Evolutionary conservation across 2,113 vertebrate genomes (phyloP), one percentile per base, ranked within the genome.

Genomic region (Hystrix brachyura): DNA sequence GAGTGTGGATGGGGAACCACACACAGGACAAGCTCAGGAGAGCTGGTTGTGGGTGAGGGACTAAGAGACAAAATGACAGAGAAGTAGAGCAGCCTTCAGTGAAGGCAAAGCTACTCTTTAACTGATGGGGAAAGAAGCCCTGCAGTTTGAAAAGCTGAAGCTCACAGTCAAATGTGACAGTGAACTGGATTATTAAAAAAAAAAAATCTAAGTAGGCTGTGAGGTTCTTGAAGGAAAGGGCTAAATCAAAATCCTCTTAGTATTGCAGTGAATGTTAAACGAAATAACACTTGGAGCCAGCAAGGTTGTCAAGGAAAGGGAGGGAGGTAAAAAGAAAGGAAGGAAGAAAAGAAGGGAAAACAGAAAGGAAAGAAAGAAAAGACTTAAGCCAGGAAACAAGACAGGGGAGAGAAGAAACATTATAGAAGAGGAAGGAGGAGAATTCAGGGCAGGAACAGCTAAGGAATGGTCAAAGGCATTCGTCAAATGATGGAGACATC

Each of bases 181-280:
- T 46, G 57, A 59, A 38, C 48, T 25, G 21, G 38, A 69, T 87
- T 80, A 64, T 51, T 92, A 29, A 4, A 34, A 92, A 4, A 34
- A 92, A 91, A 83, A 53, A 32, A 72, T 57, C n/a, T 57, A 55
- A 21, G 74, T 65, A 48, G 55, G 15, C 46, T 76, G 21, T 38
- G 51, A 88, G 19, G 38, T 57, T 79, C n/a, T 38, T 38, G 10
- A 74, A 17, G 43, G 19, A 53, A 69, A 43, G 23, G 1, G 1
- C 5, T 46, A 65, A 71, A 32, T 62, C 65, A 60, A 81, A 51
- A 62, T 90, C 27, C 21, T 94, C 12, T 65, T 91, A 10, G 25
- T 25, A 87, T 74, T 57, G 57, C 23, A 43, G 59, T 86, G 67
- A 53, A 76, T 51, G 72, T 90, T 93, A 86, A 86, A 91, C 32